Conservation (phyloP, 1,140 invertebrate species). For the Phthorimaea operculella region DNA sequence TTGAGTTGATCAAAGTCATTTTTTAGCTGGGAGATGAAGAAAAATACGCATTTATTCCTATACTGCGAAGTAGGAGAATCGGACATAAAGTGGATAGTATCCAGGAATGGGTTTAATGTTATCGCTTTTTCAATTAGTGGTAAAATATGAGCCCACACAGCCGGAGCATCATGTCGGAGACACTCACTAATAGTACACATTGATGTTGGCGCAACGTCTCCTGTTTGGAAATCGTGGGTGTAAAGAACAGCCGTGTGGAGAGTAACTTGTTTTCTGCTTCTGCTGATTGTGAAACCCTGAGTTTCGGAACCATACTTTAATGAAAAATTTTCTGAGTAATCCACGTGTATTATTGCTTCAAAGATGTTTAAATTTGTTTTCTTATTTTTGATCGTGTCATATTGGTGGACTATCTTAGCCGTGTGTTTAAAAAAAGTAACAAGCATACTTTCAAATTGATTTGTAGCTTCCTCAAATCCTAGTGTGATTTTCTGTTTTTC, state of each 20-base stretch:
- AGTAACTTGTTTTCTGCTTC: constrained; percentile 3
- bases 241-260: constrained; percentile 15
- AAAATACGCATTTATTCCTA: constrained; percentile 20
- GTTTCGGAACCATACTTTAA: constrained; percentile 15
- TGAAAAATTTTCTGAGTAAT: constrained; percentile 18
- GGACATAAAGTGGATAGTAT: constrained; percentile 14
- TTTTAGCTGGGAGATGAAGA: constrained; percentile 13
- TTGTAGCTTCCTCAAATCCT: not conserved
- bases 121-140: constrained; percentile 5
- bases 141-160: constrained; percentile 16
- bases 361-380: not conserved
- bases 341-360: constrained; percentile 14
- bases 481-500: not conserved
- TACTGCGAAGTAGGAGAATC: constrained; percentile 18
- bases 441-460: not conserved
- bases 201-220: not conserved
- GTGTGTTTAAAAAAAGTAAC: constrained; percentile 7
- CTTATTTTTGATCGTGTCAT: constrained; percentile 7
- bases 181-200: constrained; percentile 15
- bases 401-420: constrained; percentile 7
- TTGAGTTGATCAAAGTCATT: constrained; percentile 12
- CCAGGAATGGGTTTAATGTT: constrained; percentile 4
- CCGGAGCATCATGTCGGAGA: constrained; percentile 12
- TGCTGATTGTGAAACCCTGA: constrained; percentile 15
- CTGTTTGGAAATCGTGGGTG: not conserved